phyloP scores from a whole-genome alignment of 2,888 invertebrate species.

The Diarsia dahlii region DNA sequence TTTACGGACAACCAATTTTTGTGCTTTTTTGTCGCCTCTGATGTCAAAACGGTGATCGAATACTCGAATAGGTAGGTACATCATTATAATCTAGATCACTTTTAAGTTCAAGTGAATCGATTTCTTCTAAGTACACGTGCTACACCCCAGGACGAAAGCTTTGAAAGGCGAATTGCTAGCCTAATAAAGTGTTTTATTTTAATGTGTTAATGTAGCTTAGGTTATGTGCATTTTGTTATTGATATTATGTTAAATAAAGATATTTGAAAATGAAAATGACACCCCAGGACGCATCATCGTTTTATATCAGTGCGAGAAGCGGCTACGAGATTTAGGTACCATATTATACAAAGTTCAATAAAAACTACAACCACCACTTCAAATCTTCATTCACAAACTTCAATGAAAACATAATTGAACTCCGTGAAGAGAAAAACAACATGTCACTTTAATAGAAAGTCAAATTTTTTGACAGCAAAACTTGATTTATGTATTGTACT shows the following conservation, averaged over 20 bases:
- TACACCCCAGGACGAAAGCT: neutral
- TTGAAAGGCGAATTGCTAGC: too few relatives aligned
- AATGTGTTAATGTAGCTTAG: too few relatives aligned
- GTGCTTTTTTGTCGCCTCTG: neutral
- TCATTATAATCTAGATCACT: neutral
- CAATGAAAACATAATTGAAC: neutral
- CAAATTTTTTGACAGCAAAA: neutral
- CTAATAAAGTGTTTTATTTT: too few relatives aligned
- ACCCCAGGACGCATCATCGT: neutral
- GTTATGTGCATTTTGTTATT: too few relatives aligned
- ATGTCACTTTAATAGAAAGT: neutral
- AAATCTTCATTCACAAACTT: neutral
- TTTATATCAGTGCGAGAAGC: neutral
- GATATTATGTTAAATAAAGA: too few relatives aligned
- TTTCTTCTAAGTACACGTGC: neutral
- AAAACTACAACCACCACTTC: too few relatives aligned
- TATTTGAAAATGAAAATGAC: too few relatives aligned
- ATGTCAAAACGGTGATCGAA: neutral
- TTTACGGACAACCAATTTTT: neutral
- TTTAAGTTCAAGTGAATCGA: neutral
- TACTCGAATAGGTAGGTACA: too few relatives aligned
- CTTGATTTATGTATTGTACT: neutral
- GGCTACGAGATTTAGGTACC: too few relatives aligned
- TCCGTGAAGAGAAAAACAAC: neutral
- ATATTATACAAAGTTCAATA: too few relatives aligned